Evolutionary conservation across 92 coral and sea anemone species (phyloP), one percentile per base, ranked within the genome.

Genomic region (Metridium senile): DNA sequence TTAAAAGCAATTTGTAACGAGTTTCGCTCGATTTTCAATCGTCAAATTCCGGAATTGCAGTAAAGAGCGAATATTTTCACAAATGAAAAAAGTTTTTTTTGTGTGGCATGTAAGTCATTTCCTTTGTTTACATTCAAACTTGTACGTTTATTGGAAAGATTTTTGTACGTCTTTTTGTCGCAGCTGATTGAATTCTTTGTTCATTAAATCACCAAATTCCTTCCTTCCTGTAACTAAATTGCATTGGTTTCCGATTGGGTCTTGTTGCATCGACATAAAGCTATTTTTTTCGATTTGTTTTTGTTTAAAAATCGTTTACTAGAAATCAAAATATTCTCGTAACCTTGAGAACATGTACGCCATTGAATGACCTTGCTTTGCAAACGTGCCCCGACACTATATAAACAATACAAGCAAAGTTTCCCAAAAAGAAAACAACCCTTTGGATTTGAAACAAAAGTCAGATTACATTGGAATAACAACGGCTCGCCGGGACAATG

Each of bases 281-380:
- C 49, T 39, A 39, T 39, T 39, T n/a, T n/a, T 39, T 39, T 39
- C 49, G 49, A 39, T 13, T 39, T 39, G 49, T 39, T 39, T 39
- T 39, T 39, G 49, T 13, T 39, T 6, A 39, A 39, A 39, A 39
- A n/a, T n/a, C n/a, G n/a, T 39, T 39, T 6, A 6, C 8, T 39
- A 6, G 49, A 9, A 59, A 59, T 26, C 30, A 59, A 59, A 59
- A 59, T 25, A 59, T 1, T 8, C 16, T 23, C 30, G 28, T 59
- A 25, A 21, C 65, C 65, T 59, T 59, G 65, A 25, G 17, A 1
- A 6, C 13, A 13, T 25, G 11, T 28, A 59, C 28, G 65, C 26
- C 65, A 22, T 59, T 59, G 65, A 16, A 59, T 59, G 65, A 59
- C 65, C 65, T 59, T 59, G 65, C 65, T 26, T 21, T 59, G 28